A percentile compares a stretch with the other conserved stretches of the same genome.
Evolutionary conservation across 2,113 vertebrate species (phyloP).

Genomic region (Callospermophilus lateralis): DNA sequence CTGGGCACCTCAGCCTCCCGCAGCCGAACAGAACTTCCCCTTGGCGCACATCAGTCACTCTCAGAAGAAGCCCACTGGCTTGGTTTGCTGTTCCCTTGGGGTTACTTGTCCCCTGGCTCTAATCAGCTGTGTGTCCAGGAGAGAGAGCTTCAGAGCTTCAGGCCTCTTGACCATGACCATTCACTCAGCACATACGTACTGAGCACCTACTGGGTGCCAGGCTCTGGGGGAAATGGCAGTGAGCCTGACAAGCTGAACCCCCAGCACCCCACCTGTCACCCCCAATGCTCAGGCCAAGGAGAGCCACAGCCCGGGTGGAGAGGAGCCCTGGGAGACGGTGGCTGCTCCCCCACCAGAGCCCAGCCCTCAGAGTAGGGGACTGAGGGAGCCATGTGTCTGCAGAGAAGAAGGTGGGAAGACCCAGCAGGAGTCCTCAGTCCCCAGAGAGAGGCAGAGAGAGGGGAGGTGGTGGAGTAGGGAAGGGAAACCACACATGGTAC

Average conservation of each 20-base stretch:
- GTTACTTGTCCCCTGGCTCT: not conserved
- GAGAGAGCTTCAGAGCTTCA: not conserved
- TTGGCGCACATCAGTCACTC: not conserved
- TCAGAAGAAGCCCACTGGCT: not conserved
- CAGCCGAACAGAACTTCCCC: not conserved
- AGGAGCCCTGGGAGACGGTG: not conserved
- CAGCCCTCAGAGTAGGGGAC: too few species aligned
- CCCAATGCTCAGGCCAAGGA: not conserved
- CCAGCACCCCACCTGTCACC: not conserved
- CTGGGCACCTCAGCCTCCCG: not conserved
- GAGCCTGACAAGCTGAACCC: not conserved
- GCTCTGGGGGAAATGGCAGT: not conserved
- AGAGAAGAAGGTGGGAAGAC: not conserved
- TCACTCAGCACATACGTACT: not conserved
- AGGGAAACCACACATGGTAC: not conserved
- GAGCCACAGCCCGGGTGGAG: not conserved
- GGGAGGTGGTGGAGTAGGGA: not conserved
- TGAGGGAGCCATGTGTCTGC: not conserved
- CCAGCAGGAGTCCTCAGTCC: not conserved
- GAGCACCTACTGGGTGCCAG: not conserved
- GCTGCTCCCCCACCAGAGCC: not conserved
- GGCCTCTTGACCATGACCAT: not conserved
- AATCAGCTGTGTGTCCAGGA: not conserved
- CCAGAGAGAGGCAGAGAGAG: not conserved
- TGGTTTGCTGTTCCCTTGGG: not conserved